Base-by-base conservation (phyloP, 30 jellyfish, hydroid and myxozoan species). In the Aurelia sp. region DNA sequence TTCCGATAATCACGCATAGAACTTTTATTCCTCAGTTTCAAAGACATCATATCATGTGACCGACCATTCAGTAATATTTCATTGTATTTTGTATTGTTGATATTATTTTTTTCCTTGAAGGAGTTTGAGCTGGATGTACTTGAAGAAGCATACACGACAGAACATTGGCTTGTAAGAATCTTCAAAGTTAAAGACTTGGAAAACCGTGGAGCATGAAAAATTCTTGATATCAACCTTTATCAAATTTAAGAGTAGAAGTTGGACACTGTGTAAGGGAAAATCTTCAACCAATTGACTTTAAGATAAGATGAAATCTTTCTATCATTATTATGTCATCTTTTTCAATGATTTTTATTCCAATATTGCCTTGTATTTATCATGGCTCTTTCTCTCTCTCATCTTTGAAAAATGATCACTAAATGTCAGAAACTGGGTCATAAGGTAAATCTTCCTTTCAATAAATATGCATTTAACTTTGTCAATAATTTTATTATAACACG, bases 121-220 rank as follows among this genome's bases (percentile, higher is more conserved):
- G 97, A 95, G 27, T 95, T 95, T 71, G 99, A 95, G 63, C 84
- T 90, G 52, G 98, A 95, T 64, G 98, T 95, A 22, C 72, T 95
- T 3, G 99, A 95, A 79, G 99, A 95, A 62, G 98, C 99, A 11
- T 90, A 89, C 92, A 95, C 99, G 6, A 95, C 98, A 4, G 99
- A 95, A 78, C 99, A 95, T 76, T 95, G 99, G 99, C 79, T 95
- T 33, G 99, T 95, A 58, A 86, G 98, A 37, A 95, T 95, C 71
- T 95, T 83, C 90, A 95, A 95, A 81, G 98, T 95, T 50, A 95
- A 95, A 84, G 97, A 95, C 70, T 75, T 95, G 27, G 98, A 95
- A 33, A 90, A 95, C 89, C 84, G 98, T 47, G 99, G 99, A 11
- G 79, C 90, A 19, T 87, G 64, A 78, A 59, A 5, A 59, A 3